Base-by-base conservation (phyloP, 2,888 invertebrate genomes). In the Cantharis rufa region DNA sequence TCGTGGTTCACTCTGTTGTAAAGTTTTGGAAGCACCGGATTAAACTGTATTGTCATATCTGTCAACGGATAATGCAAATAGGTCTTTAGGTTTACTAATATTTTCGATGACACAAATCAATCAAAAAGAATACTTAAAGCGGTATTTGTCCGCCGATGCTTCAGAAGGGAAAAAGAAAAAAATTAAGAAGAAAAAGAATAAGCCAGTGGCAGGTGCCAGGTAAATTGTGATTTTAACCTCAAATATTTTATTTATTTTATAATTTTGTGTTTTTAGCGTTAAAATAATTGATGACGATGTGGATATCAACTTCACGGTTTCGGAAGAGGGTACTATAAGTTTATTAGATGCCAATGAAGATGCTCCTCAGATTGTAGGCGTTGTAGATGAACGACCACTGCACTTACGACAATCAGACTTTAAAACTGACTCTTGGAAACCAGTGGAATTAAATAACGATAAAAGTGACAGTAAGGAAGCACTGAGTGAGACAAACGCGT, bases 221-320 rank as follows among this genome's bases (percentile, higher is more conserved):
- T 75, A 15, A 32, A 48, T 70, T n/a, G n/a, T 48, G 15, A 66
- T 63, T 13, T 15, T 9, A 28, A n/a, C 62, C 13, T 66, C n/a
- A 48, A 16, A 15, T n/a, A n/a, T n/a, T n/a, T 5, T 70, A 18
- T 18, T 18, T 5, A 66, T 70, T 10, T 27, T 0, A 1, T 28
- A 13, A n/a, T 61, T 27, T 72, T 48, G 3, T 15, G 27, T 69
- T 72, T 87, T 21, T 86, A 95, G 94, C 75, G 92, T 96, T 0
- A 93, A 92, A 89, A 94, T 98, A 78, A 94, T 97, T 76, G 97
- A 97, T 85, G 96, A 97, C 88, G 96, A 97, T 86, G 87, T 94
- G 70, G 93, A 93, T 80, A 82, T 93, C 3, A 90, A 91, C 2
- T 91, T 91, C 73, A 89, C 92, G 27, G 89, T 92, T 32, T 88